A percentile compares a stretch with the other conserved stretches of the same genome.
Evolutionary conservation across 2,888 invertebrate species (phyloP).

Genomic region (Machimus atricapillus): DNA sequence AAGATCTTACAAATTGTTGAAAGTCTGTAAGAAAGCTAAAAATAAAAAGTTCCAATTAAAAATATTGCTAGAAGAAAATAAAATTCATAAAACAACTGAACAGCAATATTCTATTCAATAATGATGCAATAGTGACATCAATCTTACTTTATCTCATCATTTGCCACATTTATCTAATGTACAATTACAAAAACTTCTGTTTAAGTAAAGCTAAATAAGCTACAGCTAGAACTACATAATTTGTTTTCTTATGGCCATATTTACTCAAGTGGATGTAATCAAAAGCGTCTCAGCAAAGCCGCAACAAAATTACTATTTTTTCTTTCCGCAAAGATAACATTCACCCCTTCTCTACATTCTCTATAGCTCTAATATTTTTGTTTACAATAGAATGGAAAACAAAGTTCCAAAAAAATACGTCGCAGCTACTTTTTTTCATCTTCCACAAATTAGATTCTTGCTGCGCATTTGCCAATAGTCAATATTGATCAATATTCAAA

Average conservation of each 20-base stretch:
- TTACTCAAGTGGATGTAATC: not conserved
- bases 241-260: not conserved
- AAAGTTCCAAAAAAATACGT: not conserved
- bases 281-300: not conserved
- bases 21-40: too few relatives aligned
- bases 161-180: not conserved
- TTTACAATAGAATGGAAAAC: not conserved
- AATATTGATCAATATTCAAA: not conserved
- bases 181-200: not conserved
- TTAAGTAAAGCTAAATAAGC: not conserved
- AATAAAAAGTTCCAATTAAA: too few relatives aligned
- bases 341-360: not conserved
- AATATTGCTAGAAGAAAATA: too few relatives aligned
- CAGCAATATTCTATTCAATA: not conserved
- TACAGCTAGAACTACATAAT: not conserved
- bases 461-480: not conserved
- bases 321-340: not conserved
- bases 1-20: too few relatives aligned
- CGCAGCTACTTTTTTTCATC: not conserved
- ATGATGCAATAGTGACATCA: not conserved
- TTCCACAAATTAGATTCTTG: not conserved
- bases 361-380: not conserved
- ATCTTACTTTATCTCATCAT: not conserved
- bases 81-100: too few relatives aligned
- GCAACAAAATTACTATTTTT: not conserved